phyloP scores from a whole-genome alignment of 2,113 vertebrate genomes.

The Terrapene triunguis region DNA sequence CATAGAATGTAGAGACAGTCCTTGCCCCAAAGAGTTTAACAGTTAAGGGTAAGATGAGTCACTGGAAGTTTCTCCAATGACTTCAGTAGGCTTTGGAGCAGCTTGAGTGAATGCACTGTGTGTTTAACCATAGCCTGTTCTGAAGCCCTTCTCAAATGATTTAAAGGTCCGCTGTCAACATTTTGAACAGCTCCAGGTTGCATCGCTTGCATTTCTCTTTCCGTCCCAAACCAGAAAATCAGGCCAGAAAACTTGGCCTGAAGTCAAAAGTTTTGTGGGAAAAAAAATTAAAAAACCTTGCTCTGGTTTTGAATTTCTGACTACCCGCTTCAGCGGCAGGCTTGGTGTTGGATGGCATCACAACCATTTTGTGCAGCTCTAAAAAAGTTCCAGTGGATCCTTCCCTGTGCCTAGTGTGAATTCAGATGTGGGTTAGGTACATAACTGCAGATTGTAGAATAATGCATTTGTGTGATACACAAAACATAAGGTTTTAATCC shows the following conservation, averaged over 20 bases:
- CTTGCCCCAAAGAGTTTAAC: not conserved
- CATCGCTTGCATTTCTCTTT: not conserved
- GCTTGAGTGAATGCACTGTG: not conserved
- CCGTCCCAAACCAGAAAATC: not conserved
- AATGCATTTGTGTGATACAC: not conserved
- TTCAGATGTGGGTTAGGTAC: not conserved
- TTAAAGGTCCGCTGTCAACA: not conserved
- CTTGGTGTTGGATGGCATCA: not conserved
- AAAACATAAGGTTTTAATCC: not conserved
- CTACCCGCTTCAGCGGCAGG: not conserved
- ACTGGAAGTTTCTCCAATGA: not conserved
- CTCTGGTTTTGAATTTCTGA: not conserved
- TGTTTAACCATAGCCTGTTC: not conserved
- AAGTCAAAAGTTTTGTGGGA: not conserved
- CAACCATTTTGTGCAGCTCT: not conserved
- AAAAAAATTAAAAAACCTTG: not conserved
- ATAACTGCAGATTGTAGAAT: not conserved
- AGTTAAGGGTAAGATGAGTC: not conserved
- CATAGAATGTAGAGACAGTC: not conserved
- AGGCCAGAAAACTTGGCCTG: not conserved
- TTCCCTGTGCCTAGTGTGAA: not conserved
- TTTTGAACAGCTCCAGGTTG: not conserved
- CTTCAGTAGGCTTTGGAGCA: not conserved
- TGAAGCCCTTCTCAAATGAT: not conserved
- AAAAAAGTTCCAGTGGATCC: not conserved